Conservation (phyloP, 1,140 invertebrate genomes). For the Globodera rostochiensis region DNA sequence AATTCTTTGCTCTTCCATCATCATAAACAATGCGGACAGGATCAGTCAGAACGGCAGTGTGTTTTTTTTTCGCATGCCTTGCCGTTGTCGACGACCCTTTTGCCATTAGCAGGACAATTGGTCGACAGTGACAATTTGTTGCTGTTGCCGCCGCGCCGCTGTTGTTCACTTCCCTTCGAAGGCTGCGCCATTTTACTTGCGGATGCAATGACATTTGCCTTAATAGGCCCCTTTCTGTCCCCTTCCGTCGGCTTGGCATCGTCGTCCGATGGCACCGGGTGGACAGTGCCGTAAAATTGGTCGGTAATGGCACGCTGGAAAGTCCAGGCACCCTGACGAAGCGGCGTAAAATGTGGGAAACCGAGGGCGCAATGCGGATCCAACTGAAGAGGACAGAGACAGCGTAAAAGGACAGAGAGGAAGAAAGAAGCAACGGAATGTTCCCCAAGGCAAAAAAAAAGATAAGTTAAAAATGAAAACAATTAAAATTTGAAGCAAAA, state of each 20-base stretch:
- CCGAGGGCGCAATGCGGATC: neutral
- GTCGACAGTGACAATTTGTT: too few species aligned
- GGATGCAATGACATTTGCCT: neutral
- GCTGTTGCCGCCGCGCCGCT: too few species aligned
- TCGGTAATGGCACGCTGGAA: neutral
- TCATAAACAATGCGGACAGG: too few species aligned
- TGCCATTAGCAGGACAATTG: too few species aligned
- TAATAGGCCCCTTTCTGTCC: neutral
- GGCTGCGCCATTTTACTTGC: neutral
- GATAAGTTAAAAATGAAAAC: neutral
- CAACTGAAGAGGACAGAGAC: constrained; percentile 17
- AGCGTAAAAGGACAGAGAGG: constrained; percentile 26
- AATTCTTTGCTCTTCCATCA: too few species aligned
- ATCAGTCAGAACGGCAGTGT: too few species aligned
- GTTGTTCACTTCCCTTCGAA: neutral
- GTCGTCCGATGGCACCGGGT: neutral
- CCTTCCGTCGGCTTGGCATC: neutral
- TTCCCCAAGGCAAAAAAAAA: neutral
- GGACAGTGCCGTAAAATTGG: neutral
- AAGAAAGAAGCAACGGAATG: neutral
- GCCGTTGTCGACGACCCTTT: neutral
- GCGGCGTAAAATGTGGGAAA: constrained; percentile 10
- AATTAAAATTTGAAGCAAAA: too few species aligned
- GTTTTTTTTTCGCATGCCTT: neutral
- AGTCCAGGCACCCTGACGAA: neutral